Evolutionary conservation across 2,888 invertebrate species (phyloP).

Genomic region (Rhorus exstirpatorius): DNA sequence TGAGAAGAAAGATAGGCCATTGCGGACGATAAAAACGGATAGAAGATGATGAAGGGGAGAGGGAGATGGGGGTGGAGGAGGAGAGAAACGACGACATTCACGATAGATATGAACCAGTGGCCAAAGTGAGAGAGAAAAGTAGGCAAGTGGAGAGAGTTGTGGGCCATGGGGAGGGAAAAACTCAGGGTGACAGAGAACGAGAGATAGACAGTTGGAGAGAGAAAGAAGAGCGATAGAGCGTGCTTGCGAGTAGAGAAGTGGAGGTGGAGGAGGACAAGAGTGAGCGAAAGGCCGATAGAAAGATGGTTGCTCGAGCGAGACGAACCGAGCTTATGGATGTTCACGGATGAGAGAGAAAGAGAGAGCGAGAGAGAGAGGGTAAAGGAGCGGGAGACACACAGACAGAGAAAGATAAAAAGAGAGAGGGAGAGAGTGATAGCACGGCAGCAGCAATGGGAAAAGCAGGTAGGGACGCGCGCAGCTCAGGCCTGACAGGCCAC

Average conservation of each 20-base stretch:
- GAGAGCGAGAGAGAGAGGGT: constrained; percentile 54
- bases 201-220: constrained; percentile 53
- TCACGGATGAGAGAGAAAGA: constrained; percentile 52
- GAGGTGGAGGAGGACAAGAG: constrained; percentile 52
- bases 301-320: constrained; percentile 67
- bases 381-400: constrained; percentile 50
- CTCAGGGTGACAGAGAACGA: constrained; percentile 55
- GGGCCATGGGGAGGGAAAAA: constrained; percentile 43
- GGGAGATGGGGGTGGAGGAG: constrained; percentile 19
- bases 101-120: constrained; percentile 21
- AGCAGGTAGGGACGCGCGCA: constrained; percentile 78
- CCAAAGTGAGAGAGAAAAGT: constrained; percentile 38
- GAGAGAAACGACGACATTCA: constrained; percentile 41
- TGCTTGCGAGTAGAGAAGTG: constrained; percentile 58
- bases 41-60: constrained; percentile 31
- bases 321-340: constrained; percentile 59
- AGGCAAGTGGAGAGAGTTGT: constrained; percentile 35
- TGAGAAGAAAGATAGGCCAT: constrained; percentile 36
- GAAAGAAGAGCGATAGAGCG: constrained; percentile 60
- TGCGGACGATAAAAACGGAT: constrained; percentile 45
- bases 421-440: constrained; percentile 55
- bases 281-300: constrained; percentile 54
- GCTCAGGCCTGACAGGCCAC: constrained; percentile 75
- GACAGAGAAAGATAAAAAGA: constrained; percentile 35
- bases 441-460: constrained; percentile 64